Evolutionary conservation across 2,797 vertebrate species (phyloP).

Genomic region (Sandelia bainsii): DNA sequence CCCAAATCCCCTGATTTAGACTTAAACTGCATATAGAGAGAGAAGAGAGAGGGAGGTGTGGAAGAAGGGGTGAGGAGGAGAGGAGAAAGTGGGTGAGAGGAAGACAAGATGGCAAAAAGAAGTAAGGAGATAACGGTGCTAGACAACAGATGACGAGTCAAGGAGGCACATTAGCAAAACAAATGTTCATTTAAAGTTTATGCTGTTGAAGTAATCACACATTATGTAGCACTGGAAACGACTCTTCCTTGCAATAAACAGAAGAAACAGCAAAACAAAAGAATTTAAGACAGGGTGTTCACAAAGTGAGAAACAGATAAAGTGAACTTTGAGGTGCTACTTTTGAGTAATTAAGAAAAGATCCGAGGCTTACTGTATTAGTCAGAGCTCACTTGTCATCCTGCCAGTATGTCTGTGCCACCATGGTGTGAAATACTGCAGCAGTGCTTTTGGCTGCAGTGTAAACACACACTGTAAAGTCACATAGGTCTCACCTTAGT

Average conservation of each 20-base stretch:
- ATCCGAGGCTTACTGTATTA: neutral
- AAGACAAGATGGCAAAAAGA: neutral
- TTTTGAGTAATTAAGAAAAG: neutral
- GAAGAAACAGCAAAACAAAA: neutral
- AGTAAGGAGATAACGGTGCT: neutral
- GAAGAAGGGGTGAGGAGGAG: conserved; percentile 19
- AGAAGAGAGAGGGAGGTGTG: conserved; percentile 23
- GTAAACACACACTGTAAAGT: conserved; percentile 52
- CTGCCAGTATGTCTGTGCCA: conserved; percentile 11
- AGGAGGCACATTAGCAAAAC: conserved; percentile 15
- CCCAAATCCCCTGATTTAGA: conserved; percentile 74
- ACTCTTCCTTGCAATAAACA: neutral
- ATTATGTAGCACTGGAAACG: neutral
- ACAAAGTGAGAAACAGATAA: conserved; percentile 5
- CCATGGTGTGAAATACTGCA: conserved; percentile 48
- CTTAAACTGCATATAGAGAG: conserved; percentile 64
- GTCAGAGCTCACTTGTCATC: conserved; percentile 2
- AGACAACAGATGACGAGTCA: conserved; percentile 10
- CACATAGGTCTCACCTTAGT: conserved; percentile 38
- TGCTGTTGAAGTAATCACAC: conserved; percentile 12
- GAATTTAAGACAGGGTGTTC: neutral
- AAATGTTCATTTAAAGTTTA: conserved; percentile 26
- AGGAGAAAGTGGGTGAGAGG: neutral
- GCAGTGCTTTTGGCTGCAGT: conserved; percentile 36
- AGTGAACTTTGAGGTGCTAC: neutral